Conservation (phyloP, 2,113 vertebrate species). For the Sterrhoptilus dennistouni region DNA sequence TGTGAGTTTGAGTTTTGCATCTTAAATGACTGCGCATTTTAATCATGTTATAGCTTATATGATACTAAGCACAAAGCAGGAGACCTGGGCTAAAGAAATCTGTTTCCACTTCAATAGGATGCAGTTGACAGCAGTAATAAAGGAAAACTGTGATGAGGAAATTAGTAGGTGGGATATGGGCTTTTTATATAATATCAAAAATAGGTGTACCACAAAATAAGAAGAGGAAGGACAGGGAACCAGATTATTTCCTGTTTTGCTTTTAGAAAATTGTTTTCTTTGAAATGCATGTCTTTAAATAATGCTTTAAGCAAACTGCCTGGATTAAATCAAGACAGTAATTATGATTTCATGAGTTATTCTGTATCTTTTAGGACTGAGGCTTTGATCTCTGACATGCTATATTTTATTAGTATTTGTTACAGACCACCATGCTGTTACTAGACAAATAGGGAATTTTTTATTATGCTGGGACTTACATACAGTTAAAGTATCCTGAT, state of each 20-base stretch:
- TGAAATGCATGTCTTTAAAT: not conserved
- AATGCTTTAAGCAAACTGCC: not conserved
- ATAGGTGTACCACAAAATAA: not conserved
- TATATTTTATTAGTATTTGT: not conserved
- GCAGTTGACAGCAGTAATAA: not conserved
- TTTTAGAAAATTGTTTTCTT: not conserved
- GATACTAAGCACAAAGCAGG: not conserved
- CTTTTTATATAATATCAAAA: not conserved
- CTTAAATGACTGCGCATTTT: not conserved
- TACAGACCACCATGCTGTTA: not conserved
- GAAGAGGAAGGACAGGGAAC: not conserved
- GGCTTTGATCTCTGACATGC: not conserved
- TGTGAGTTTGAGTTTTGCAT: not conserved
- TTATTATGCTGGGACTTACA: not conserved
- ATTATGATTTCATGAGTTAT: not conserved
- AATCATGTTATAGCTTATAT: not conserved
- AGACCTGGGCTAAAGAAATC: not conserved
- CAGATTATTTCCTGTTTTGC: conserved; percentile 1
- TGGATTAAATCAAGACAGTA: not conserved
- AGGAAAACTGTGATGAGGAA: not conserved
- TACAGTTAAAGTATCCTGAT: not conserved
- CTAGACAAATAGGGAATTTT: not conserved
- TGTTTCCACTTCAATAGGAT: not conserved
- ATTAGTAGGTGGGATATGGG: not conserved
- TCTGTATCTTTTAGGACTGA: not conserved